Conservation (phyloP, 2,113 vertebrate genomes). For the Pleuronectes platessa region DNA sequence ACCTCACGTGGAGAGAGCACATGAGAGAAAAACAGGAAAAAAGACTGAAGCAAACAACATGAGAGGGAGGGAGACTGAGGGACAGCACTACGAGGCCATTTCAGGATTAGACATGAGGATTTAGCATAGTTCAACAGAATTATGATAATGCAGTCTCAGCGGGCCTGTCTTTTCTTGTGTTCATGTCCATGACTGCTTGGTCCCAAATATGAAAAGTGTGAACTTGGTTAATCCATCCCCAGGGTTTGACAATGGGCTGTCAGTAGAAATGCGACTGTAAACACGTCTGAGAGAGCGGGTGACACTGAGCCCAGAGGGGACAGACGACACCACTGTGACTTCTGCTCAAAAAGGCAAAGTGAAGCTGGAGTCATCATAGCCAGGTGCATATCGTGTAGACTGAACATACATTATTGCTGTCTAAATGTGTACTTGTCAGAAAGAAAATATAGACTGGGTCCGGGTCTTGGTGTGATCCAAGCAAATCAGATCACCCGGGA, state of each 20-base stretch:
- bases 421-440: neutral
- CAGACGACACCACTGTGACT: slow-evolving; percentile 42
- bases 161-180: slow-evolving; percentile 13
- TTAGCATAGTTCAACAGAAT: slow-evolving; percentile 33
- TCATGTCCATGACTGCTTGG: neutral
- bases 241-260: slow-evolving; percentile 32
- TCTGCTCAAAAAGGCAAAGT: neutral
- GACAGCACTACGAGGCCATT: neutral
- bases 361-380: slow-evolving; percentile 32
- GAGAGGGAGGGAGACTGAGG: neutral
- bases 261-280: slow-evolving; percentile 33
- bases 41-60: neutral
- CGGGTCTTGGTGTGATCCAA: too few species aligned
- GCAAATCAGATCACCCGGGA: too few species aligned
- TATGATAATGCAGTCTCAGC: slow-evolving; percentile 24
- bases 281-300: slow-evolving; percentile 27
- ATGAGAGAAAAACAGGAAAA: neutral
- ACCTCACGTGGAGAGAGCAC: neutral
- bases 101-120: neutral
- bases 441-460: neutral
- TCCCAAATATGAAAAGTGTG: slow-evolving; percentile 33
- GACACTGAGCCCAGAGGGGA: slow-evolving; percentile 40
- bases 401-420: too few species aligned
- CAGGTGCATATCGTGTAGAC: slow-evolving; percentile 5
- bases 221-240: slow-evolving; percentile 29